A percentile compares a stretch with the other conserved stretches of the same genome.
phyloP scores from a whole-genome alignment of 1,140 invertebrate species.

The Oedothorax gibbosus region DNA sequence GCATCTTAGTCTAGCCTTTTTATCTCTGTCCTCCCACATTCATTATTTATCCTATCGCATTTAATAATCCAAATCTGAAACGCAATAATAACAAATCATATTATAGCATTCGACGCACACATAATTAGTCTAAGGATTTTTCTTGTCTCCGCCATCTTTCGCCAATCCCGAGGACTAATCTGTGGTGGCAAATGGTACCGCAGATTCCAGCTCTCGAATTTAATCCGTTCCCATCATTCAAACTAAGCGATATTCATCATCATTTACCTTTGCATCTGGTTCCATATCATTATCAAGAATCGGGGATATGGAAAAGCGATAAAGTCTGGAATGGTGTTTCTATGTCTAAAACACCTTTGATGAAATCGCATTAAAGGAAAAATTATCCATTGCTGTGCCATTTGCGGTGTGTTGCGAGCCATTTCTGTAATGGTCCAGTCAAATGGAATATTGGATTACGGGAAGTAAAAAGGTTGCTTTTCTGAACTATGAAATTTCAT shows the following conservation, averaged over 20 bases:
- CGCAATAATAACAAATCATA: conserved; percentile 20
- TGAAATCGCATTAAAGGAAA: conserved; percentile 37
- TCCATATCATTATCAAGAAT: conserved; percentile 13
- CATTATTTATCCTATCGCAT: no score
- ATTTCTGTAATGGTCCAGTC: conserved; percentile 34
- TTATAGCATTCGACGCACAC: neutral
- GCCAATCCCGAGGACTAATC: conserved; percentile 36
- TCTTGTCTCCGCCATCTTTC: conserved; percentile 3
- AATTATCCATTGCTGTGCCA: neutral
- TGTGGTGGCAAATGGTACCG: conserved; percentile 2
- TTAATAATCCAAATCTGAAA: neutral
- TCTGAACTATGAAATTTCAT: no score
- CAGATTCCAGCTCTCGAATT: neutral
- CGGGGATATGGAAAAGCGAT: conserved; percentile 26
- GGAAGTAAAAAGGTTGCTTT: no score
- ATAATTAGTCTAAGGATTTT: neutral
- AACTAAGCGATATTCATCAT: conserved; percentile 48
- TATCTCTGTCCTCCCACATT: no score
- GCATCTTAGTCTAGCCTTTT: no score
- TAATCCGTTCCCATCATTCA: conserved; percentile 42
- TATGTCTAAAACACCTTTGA: neutral
- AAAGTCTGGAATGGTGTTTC: neutral
- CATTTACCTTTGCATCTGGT: neutral
- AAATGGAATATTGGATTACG: conserved; percentile 40
- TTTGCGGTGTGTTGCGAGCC: neutral